Conservation (phyloP, 2,113 vertebrate genomes). For the Pelecanoides urinatrix region DNA sequence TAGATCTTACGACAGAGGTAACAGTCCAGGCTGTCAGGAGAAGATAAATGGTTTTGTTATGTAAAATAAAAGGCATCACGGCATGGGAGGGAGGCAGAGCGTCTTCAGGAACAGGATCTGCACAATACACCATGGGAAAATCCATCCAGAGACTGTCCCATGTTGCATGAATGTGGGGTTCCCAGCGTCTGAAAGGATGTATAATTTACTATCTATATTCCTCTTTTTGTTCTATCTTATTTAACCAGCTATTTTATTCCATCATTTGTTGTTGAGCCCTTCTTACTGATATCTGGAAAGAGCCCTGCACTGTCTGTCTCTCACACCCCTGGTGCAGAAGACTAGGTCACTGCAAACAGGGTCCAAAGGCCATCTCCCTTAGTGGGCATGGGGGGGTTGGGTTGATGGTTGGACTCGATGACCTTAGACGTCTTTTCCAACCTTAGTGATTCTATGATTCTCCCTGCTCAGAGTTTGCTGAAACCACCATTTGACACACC, state of each 20-base stretch:
- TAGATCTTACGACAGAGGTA: background rate
- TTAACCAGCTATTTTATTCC: background rate
- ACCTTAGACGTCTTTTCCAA: no score
- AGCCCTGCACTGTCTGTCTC: background rate
- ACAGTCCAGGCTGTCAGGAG: background rate
- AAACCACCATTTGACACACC: background rate
- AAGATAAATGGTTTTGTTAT: background rate
- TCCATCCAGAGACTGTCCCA: background rate
- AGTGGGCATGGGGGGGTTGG: no score
- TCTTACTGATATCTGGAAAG: background rate
- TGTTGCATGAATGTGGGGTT: background rate
- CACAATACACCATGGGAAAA: background rate
- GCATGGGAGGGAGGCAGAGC: background rate
- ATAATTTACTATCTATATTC: background rate
- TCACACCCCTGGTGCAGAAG: background rate
- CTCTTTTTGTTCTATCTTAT: background rate
- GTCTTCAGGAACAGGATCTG: background rate
- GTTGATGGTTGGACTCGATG: no score
- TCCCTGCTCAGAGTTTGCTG: background rate
- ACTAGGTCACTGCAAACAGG: background rate
- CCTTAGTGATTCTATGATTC: no score
- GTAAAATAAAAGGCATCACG: background rate
- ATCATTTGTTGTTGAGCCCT: background rate
- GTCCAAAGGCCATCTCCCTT: background rate
- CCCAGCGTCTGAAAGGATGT: background rate